Base-by-base conservation (phyloP, 2,797 vertebrate genomes). In the Tiaroga cobitis region DNA sequence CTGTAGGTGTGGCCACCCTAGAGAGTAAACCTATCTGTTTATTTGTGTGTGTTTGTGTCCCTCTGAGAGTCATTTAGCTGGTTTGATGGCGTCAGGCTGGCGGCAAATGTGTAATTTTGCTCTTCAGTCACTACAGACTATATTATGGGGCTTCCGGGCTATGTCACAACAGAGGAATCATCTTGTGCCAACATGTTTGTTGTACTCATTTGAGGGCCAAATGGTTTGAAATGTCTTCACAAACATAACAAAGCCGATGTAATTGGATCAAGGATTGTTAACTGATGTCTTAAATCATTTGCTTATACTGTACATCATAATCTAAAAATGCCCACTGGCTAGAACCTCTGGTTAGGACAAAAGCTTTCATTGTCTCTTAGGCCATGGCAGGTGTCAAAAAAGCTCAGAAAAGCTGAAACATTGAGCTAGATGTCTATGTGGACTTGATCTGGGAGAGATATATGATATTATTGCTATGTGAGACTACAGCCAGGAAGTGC, bases 111-210 rank as follows among this genome's bases (percentile, higher is more conserved):
- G 85, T 90, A 68, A 86, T 34, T 77, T 81, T 89, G 83, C 88
- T 82, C 86, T 76, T 83, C 86, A 84, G 87, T 87, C 80, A 65
- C 83, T 92, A 59, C 90, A 93, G 77, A 91, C 90, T 91, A 86
- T 82, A 86, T 89, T 56, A 11, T 13, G 26, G 89, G n/a, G 29
- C 29, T 56, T 86, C 72, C 13, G 6, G 13, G n/a, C 32, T 70
- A 43, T 72, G 68, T 76, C 41, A 84, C 26, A 76, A 81, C 61
- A 76, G 51, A 84, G 5, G 82, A 81, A 70, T 61, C 56, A 78
- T 77, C 39, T 82, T 37, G 49, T 26, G 63, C 19, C 24, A 75
- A 76, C 29, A 75, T 65, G 9, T 59, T 82, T 77, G 21, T 39
- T 29, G 56, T 46, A 39, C n/a, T 79, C 18, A 79, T 11, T 24